A percentile compares a stretch with the other conserved stretches of the same genome.
phyloP scores from a whole-genome alignment of 2,797 vertebrate species.

The Halcyon smyrnensis region DNA sequence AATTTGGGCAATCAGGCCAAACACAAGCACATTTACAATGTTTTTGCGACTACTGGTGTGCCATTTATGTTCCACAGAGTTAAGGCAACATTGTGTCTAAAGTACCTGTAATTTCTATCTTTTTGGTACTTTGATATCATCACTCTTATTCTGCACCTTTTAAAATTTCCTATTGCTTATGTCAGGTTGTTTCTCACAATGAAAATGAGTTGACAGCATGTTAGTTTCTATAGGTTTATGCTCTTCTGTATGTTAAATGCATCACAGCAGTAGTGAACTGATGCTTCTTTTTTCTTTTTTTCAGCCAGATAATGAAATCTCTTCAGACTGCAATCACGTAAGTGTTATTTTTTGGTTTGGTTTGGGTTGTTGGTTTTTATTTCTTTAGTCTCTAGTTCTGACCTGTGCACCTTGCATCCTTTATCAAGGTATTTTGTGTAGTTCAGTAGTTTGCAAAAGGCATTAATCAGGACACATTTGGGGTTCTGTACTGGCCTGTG shows the following conservation, averaged over 20 bases:
- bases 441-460: background rate
- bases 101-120: accelerated
- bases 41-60: background rate
- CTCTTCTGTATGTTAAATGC: background rate
- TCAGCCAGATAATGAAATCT: constrained; percentile 92
- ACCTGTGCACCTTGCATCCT: background rate
- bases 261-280: background rate
- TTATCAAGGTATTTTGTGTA: background rate
- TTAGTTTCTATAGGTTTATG: background rate
- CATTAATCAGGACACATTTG: background rate
- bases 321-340: constrained; percentile 95
- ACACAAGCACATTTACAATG: background rate
- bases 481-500: background rate
- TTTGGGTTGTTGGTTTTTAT: background rate
- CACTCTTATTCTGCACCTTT: background rate
- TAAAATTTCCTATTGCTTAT: background rate
- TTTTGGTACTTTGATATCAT: background rate
- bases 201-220: background rate
- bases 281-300: constrained; percentile 46
- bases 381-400: background rate
- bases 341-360: constrained; percentile 74
- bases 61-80: background rate
- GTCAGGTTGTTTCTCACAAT: background rate
- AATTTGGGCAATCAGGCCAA: background rate
- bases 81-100: background rate